Percentiles rank a stretch among this genome's conserved stretches.
phyloP scores from a whole-genome alignment of 2,113 vertebrate species.

The Pipra filicauda region DNA sequence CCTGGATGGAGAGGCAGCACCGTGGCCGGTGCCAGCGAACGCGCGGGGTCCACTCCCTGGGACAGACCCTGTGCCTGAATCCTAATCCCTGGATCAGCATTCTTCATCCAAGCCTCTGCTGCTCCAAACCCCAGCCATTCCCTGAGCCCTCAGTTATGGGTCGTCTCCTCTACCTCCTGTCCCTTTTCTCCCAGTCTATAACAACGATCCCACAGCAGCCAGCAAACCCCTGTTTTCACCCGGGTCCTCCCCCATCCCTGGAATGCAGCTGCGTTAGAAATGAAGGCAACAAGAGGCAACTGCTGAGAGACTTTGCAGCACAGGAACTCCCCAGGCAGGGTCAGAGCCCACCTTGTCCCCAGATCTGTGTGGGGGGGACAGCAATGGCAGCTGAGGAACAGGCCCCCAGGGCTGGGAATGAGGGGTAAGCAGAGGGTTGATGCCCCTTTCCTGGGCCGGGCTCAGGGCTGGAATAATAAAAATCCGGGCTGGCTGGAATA shows the following conservation, averaged over 20 bases:
- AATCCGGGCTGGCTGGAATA: neutral
- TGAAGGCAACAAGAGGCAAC: neutral
- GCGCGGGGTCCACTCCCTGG: neutral
- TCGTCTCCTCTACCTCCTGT: neutral
- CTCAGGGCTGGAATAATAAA: too few species aligned
- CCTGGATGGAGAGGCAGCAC: conserved; percentile 10
- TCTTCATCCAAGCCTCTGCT: neutral
- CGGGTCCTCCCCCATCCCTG: neutral
- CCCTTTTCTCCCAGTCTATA: neutral
- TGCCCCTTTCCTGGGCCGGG: neutral
- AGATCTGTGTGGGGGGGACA: neutral
- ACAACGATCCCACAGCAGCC: neutral
- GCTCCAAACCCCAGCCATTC: neutral
- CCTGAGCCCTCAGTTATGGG: neutral
- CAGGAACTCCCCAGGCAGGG: neutral
- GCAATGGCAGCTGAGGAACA: neutral
- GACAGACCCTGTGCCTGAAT: neutral
- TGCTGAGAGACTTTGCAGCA: neutral
- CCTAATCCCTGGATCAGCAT: neutral
- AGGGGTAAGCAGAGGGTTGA: neutral
- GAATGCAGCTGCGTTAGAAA: neutral
- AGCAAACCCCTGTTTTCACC: neutral
- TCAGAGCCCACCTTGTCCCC: neutral
- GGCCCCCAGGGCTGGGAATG: neutral
- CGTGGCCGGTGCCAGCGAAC: neutral